These are phyloP conservation scores for Aplochiton taeniatus DNA, from an alignment of 2,797 vertebrate genomes.

Conservation along the genomic window DNA sequence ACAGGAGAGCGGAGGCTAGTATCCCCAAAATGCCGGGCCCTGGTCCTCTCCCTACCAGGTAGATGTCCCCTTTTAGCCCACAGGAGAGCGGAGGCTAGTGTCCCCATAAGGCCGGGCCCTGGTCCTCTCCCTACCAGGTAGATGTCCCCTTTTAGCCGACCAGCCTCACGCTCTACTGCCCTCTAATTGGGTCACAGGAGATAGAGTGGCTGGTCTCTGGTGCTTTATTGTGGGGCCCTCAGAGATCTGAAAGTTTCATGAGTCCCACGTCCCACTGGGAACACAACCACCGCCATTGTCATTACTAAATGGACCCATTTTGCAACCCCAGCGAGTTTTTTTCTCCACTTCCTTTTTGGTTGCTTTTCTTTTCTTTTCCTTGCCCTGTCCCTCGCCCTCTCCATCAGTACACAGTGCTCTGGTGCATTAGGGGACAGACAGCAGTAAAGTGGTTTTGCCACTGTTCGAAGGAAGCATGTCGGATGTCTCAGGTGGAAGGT, in stretches of 20 bases:
- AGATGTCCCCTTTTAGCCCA: no score
- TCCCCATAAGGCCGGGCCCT: conserved; percentile 26
- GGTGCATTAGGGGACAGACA: conserved; percentile 69
- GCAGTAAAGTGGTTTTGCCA: conserved; percentile 34
- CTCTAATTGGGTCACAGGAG: conserved; percentile 82
- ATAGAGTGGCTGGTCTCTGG: conserved; percentile 77
- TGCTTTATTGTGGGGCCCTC: conserved; percentile 74
- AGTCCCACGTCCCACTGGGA: conserved; percentile 73
- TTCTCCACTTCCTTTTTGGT: conserved; percentile 28
- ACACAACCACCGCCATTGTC: conserved; percentile 79
- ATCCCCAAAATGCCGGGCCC: no score
- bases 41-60: no score
- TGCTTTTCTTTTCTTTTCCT: conserved; percentile 48
- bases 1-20: no score
- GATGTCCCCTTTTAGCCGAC: conserved; percentile 55
- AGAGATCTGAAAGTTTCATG: conserved; percentile 85
- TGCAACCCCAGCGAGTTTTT: conserved; percentile 72
- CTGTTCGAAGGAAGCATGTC: conserved; percentile 39
- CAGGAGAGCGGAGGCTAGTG: conserved; percentile 19
- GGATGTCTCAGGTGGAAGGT: conserved; percentile 42
- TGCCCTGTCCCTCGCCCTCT: conserved; percentile 46
- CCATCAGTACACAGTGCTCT: conserved; percentile 55
- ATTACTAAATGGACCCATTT: conserved; percentile 83
- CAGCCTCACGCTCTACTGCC: conserved; percentile 68
- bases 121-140: conserved; percentile 47